Evolutionary conservation across 2,888 invertebrate species (phyloP), one percentile per base, ranked within the genome.

Genomic region (Drosophila gaucha): DNA sequence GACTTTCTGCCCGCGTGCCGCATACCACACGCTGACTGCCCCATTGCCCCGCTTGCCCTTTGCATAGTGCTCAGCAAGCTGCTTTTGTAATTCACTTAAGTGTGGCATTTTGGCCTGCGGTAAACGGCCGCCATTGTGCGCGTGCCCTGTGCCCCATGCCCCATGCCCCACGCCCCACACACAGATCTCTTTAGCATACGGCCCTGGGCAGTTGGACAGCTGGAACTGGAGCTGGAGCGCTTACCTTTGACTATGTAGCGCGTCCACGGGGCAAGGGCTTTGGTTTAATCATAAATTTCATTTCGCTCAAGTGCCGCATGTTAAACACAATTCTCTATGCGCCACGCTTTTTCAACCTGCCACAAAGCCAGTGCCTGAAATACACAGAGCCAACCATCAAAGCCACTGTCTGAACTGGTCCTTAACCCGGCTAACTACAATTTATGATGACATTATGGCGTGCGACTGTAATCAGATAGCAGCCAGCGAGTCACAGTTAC

Each of bases 31-130:
- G 22, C 62, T 30, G 22, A 12, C 12, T 44, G 12, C 18, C 30
- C 12, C 38, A 14, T 10, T 14, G 8, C 1, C 28, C n/a, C 46
- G n/a, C 30, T 20, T 9, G 28, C n/a, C 12, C 50, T 2, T 3
- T 35, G 28, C 46, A 22, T 20, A 44, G 14, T 28, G 31, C 49
- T 38, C 44, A 58, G 59, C 77, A 50, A 72, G 76, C 78, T 78
- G 80, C 86, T 86, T 86, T 89, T 86, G 86, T 86, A 89, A 86
- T 86, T 88, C 86, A 88, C 89, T 89, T 86, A 86, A 86, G 89
- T 86, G 89, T 88, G 86, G 75, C 89, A 86, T 78, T 86, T 87
- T 88, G 84, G 86, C 77, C 85, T 87, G 86, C 72, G 87, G 84
- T 77, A 87, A 86, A 71, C 70, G 88, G 58, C 68, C 64, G 67